Percentiles rank a stretch among this genome's conserved stretches.
Conservation (phyloP, 1,140 invertebrate species). For the Plectrocnemia conspersa region DNA sequence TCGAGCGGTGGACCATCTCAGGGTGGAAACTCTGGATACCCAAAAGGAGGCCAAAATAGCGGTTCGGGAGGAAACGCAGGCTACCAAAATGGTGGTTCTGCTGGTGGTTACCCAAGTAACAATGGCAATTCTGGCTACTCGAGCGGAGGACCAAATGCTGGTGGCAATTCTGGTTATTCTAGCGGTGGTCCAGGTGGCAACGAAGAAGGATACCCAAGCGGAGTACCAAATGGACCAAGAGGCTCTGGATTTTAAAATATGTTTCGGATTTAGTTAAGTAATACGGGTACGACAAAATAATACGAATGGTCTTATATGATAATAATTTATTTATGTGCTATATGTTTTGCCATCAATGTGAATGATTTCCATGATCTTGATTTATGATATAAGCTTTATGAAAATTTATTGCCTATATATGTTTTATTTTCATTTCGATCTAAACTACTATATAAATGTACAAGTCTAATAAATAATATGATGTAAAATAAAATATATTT, state of each 20-base stretch:
- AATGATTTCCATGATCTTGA: no score
- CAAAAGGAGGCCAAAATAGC: conserved; percentile 32
- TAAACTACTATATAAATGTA: no score
- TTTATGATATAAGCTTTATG: no score
- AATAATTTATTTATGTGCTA: no score
- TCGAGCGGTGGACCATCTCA: conserved; percentile 33
- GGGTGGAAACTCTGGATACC: conserved; percentile 21
- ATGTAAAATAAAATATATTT: no score
- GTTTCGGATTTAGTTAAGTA: no score
- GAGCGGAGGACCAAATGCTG: conserved; percentile 15
- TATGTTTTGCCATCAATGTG: no score
- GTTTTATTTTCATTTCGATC: no score
- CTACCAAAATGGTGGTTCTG: conserved; percentile 34
- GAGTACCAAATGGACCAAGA: conserved; percentile 42
- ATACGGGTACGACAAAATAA: no score
- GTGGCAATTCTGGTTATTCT: conserved; percentile 18
- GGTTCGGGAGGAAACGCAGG: conserved; percentile 26
- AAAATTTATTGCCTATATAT: no score
- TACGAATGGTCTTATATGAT: no score
- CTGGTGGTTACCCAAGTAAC: conserved; percentile 26
- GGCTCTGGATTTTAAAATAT: conserved; percentile 43
- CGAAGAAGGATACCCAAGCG: conserved; percentile 43
- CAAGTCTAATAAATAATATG: no score
- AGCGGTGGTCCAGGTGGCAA: conserved; percentile 19
- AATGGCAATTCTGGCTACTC: conserved; percentile 20